Evolutionary conservation across 2,797 vertebrate species (phyloP).

Genomic region (Chromobotia macracanthus): DNA sequence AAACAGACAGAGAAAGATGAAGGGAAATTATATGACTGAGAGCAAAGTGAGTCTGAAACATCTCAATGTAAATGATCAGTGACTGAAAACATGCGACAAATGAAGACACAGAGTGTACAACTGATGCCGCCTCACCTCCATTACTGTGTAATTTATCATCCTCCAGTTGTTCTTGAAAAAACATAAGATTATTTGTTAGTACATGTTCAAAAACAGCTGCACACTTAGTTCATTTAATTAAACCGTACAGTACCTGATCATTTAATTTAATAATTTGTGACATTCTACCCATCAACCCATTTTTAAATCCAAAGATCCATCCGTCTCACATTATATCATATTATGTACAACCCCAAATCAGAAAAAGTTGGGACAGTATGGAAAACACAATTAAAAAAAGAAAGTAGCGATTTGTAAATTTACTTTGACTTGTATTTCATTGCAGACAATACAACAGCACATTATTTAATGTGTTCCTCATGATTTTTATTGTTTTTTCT

Average conservation of each 20-base stretch:
- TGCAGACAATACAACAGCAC: too few relatives aligned
- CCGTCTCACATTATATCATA: neutral
- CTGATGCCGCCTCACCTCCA: slow-evolving; percentile 77
- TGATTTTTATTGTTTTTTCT: too few relatives aligned
- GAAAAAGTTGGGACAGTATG: too few relatives aligned
- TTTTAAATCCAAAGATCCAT: neutral
- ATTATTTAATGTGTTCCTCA: too few relatives aligned
- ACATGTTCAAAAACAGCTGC: slow-evolving; percentile 45
- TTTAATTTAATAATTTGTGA: neutral
- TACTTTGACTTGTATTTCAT: too few relatives aligned
- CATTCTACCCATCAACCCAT: neutral
- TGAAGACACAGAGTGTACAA: slow-evolving; percentile 37
- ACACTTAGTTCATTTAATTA: slow-evolving; percentile 8
- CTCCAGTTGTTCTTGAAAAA: slow-evolving; percentile 81
- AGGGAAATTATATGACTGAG: slow-evolving; percentile 46
- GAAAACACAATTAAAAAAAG: too few relatives aligned
- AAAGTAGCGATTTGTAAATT: too few relatives aligned
- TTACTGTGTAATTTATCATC: slow-evolving; percentile 83
- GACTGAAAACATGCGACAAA: slow-evolving; percentile 49
- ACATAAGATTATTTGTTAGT: slow-evolving; percentile 68
- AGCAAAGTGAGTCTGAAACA: slow-evolving; percentile 53
- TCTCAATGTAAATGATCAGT: slow-evolving; percentile 45
- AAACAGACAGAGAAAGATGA: slow-evolving; percentile 55
- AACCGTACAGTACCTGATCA: neutral
- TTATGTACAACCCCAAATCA: too few relatives aligned